These are phyloP conservation scores for Sinelater perroti DNA, from an alignment of 2,888 invertebrate species.

Conservation along the genomic window DNA sequence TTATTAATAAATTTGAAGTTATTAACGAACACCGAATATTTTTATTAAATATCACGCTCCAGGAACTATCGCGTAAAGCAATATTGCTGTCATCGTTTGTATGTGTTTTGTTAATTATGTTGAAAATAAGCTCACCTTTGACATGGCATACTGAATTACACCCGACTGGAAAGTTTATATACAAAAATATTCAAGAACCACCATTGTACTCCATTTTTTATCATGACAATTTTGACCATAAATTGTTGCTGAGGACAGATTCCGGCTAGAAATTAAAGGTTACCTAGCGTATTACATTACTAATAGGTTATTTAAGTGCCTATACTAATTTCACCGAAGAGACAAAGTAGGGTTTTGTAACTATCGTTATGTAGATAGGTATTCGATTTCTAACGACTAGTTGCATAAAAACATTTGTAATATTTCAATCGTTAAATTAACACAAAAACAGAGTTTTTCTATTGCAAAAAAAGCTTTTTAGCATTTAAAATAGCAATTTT, in stretches of 20 bases:
- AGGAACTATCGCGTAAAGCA: background rate
- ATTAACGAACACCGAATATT: too few species aligned
- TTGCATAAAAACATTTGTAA: too few species aligned
- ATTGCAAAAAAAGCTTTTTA: background rate
- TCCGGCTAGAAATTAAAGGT: background rate
- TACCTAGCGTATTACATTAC: background rate
- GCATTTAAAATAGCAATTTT: too few species aligned
- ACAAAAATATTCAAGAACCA: too few species aligned
- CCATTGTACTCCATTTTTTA: background rate
- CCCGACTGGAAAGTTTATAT: background rate
- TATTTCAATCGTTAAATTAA: too few species aligned
- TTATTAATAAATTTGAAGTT: too few species aligned
- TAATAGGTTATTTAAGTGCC: background rate
- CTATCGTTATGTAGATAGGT: too few species aligned
- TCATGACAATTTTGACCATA: background rate
- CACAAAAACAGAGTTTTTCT: too few species aligned
- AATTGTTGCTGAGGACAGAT: background rate
- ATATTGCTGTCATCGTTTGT: background rate
- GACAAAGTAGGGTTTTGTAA: background rate
- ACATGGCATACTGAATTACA: background rate
- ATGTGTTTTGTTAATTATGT: background rate
- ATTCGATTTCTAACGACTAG: too few species aligned
- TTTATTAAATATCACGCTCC: background rate
- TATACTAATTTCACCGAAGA: background rate
- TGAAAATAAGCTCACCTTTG: background rate